Conservation (phyloP, 2,797 vertebrate species). For the Sebastes trivittatus region DNA sequence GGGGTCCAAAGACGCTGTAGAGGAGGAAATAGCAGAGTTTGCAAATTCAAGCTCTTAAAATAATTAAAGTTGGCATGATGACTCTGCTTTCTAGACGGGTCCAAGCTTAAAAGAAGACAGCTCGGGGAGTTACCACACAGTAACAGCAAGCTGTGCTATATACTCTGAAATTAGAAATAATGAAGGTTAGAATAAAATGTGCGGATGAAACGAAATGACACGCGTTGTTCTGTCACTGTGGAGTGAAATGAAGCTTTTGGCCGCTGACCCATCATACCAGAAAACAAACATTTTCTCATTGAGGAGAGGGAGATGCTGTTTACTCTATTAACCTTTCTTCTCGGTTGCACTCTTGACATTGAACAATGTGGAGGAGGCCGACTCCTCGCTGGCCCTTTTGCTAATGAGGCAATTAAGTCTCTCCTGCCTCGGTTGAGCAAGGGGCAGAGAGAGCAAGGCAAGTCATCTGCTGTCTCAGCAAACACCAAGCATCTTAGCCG, state of each 20-base stretch:
- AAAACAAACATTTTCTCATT: conserved; percentile 67
- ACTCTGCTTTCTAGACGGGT: conserved; percentile 63
- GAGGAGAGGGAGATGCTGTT: conserved; percentile 68
- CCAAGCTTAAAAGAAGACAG: conserved; percentile 57
- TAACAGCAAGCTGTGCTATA: conserved; percentile 44
- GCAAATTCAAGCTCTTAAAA: conserved; percentile 82
- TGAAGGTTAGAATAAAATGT: conserved; percentile 30
- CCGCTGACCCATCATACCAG: conserved; percentile 28
- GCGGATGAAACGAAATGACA: conserved; percentile 47
- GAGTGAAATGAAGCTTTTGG: conserved; percentile 50
- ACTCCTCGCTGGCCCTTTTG: conserved; percentile 73
- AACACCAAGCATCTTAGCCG: conserved; percentile 69
- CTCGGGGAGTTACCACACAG: conserved; percentile 54
- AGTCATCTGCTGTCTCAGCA: conserved; percentile 83
- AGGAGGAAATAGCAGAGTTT: conserved; percentile 73
- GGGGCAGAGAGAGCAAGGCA: conserved; percentile 64
- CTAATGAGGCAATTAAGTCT: conserved; percentile 86
- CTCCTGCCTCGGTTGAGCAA: conserved; percentile 72
- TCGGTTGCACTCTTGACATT: conserved; percentile 81
- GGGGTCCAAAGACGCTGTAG: conserved; percentile 59
- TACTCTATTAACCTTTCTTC: conserved; percentile 83
- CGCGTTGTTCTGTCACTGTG: conserved; percentile 24
- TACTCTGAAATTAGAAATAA: conserved; percentile 32
- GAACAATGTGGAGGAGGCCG: conserved; percentile 77
- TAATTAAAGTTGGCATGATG: conserved; percentile 82